These are phyloP conservation scores for Eulimnadia texana DNA, from an alignment of 1,140 invertebrate genomes.

Conservation along the genomic window DNA sequence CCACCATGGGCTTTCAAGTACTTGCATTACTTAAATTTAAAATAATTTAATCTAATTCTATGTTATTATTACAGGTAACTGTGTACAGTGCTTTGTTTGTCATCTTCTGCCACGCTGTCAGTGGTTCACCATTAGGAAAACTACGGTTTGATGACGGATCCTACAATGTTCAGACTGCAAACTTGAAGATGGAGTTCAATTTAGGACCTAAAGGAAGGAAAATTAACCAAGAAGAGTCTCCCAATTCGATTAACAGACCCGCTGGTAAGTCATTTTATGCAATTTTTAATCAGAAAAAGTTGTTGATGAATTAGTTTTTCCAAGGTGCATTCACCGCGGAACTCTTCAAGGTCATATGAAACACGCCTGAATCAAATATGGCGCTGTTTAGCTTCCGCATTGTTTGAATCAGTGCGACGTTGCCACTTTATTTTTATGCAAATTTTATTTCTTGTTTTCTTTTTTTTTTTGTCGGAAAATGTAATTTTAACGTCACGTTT, in stretches of 20 bases:
- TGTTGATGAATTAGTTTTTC: no score
- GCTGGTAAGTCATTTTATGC: neutral
- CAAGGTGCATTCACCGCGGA: no score
- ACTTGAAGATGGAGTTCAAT: neutral
- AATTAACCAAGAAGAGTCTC: neutral
- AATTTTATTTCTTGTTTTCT: no score
- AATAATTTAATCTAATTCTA: neutral
- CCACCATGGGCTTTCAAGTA: neutral
- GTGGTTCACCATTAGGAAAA: neutral
- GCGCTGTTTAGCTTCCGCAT: neutral
- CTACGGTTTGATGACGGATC: neutral
- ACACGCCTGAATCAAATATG: neutral
- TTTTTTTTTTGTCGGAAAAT: no score
- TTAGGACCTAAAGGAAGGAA: neutral
- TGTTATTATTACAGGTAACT: neutral
- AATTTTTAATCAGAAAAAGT: no score
- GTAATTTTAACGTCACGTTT: no score
- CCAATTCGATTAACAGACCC: neutral
- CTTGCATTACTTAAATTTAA: neutral
- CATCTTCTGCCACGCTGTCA: neutral
- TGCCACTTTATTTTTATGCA: no score
- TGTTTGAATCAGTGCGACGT: neutral
- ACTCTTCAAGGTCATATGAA: neutral
- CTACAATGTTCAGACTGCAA: neutral
- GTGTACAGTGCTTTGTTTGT: neutral